Evolutionary conservation across 1,140 invertebrate species (phyloP).

Genomic region (Drosophila eugracilis): DNA sequence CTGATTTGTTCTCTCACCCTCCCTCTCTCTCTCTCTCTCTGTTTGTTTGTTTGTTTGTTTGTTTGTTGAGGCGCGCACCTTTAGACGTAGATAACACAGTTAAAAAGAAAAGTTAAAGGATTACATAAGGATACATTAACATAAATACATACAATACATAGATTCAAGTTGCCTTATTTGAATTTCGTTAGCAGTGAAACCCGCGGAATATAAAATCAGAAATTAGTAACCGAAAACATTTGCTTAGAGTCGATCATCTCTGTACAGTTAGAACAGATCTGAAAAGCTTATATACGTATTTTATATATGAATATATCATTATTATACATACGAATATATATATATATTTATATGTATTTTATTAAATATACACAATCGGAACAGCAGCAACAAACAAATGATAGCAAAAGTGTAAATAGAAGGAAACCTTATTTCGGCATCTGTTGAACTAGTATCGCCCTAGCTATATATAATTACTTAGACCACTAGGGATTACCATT

Average conservation of each 20-base stretch:
- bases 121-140: conserved; percentile 41
- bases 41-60: conserved; percentile 21
- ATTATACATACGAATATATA: conserved; percentile 61
- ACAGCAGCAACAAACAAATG: conserved; percentile 21
- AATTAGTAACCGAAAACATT: conserved; percentile 32
- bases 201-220: conserved; percentile 16
- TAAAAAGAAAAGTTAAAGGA: conserved; percentile 25
- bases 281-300: conserved; percentile 67
- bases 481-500: conserved; percentile 67
- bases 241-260: conserved; percentile 54
- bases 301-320: conserved; percentile 78
- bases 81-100: conserved; percentile 30
- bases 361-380: conserved; percentile 52
- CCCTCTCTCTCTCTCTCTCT: conserved; percentile 14
- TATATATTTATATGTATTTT: conserved; percentile 78
- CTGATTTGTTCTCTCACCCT: conserved; percentile 13
- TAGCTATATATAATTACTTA: conserved; percentile 61
- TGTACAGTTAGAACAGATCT: conserved; percentile 38
- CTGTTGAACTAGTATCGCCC: conserved; percentile 55
- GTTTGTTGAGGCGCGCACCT: conserved; percentile 61
- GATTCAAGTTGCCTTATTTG: conserved; percentile 83
- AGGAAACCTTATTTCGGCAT: conserved; percentile 45
- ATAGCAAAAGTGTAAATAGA: conserved; percentile 51
- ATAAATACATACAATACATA: conserved; percentile 65
- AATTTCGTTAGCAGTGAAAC: conserved; percentile 78